Evolutionary conservation across 2,113 vertebrate genomes (phyloP), one percentile per base, ranked within the genome.

Genomic region (Spea bombifrons): DNA sequence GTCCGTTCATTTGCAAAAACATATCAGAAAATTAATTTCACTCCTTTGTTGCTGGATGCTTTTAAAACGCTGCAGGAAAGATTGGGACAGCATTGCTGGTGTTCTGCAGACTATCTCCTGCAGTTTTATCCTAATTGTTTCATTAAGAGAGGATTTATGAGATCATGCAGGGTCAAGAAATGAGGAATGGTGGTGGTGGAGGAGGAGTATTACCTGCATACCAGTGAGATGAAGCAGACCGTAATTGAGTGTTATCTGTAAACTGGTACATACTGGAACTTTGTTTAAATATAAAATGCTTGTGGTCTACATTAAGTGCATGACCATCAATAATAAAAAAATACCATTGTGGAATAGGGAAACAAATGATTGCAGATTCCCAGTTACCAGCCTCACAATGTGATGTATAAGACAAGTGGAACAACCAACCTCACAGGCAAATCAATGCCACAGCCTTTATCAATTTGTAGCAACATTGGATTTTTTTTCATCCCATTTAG

Each of bases 121-220:
- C 59, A 6, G 12, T 72, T 72, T 61, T 49, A 9, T 50, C 48
- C 69, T 65, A 64, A 71, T 71, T 52, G 48, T 73, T 72, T 73
- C 61, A 79, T 79, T 79, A 79, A 72, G 17, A 46, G 70, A 79
- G 70, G 49, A 79, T 79, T 79, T 73, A 79, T 79, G 76, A 55
- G 69, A 79, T 59, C 70, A 73, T 10, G 64, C 52, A 43, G 55
- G 57, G 71, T 66, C 71, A 73, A 71, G 77, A 71, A 80, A 80
- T 80, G 70, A 49, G 55, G 73, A 73, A 65, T 57, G 55, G 55
- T 9, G 15, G 15, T 59, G 55, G 12, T 59, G 71, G 77, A 73
- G 77, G 55, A 59, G 71, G 49, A 71, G 76, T 67, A 79, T 48
- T 79, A 80, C 77, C 77, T 80, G 71, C 77, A 80, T 80, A 80